Evolutionary conservation across 2,888 invertebrate genomes (phyloP), one percentile per base, ranked within the genome.

Genomic region (Heteromyza rotundicornis): DNA sequence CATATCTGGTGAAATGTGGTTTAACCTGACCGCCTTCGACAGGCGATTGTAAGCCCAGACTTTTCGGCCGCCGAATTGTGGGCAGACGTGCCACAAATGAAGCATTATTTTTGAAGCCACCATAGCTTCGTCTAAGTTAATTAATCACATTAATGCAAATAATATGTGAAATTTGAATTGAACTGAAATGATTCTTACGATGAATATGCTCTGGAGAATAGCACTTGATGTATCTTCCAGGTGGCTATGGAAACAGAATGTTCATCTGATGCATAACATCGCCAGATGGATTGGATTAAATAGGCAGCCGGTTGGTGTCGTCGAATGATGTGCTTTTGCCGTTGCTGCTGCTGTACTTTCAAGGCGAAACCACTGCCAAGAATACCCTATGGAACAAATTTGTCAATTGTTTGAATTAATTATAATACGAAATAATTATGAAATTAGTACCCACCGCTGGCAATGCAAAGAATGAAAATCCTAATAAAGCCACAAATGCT

Each of bases 381-480:
- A 78, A 96, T 96, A 70, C 96, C 95, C 95, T 95, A n/a, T n/a
- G 10, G n/a, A 8, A n/a, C n/a, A n/a, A n/a, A n/a, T n/a, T n/a
- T n/a, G n/a, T n/a, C n/a, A n/a, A n/a, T n/a, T n/a, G n/a, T n/a
- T n/a, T n/a, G n/a, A n/a, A n/a, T n/a, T n/a, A n/a, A n/a, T n/a
- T n/a, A n/a, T n/a, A n/a, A n/a, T n/a, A n/a, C n/a, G n/a, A n/a
- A n/a, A n/a, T n/a, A n/a, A n/a, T n/a, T n/a, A n/a, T n/a, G n/a
- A n/a, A n/a, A n/a, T n/a, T n/a, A n/a, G n/a, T n/a, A 87, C 92
- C 90, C 88, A 96, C 96, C 81, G 96, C 96, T 71, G 96, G 96
- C 73, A 96, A 88, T 66, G 96, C 96, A 85, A 96, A 96, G 86
- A 96, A 96, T 27, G 96, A 95, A 77, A 96, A 96, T 63, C 96